phyloP scores from a whole-genome alignment of 2,888 invertebrate species.

The Lamproptera curius region DNA sequence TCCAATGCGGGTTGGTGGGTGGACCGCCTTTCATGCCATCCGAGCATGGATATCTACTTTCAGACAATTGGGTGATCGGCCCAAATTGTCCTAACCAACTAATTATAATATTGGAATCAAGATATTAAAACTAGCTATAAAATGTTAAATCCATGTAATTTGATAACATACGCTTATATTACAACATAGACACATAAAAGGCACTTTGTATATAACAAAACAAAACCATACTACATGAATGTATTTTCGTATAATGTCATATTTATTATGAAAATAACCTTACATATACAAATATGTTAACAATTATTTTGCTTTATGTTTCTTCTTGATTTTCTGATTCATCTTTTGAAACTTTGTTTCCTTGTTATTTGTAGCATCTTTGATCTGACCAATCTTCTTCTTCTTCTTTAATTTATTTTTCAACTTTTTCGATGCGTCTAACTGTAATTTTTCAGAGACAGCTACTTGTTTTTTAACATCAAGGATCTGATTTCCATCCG shows the following conservation, averaged over 20 bases:
- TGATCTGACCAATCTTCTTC: constrained; percentile 57
- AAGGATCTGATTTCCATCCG: constrained; percentile 7
- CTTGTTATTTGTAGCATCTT: constrained; percentile 35
- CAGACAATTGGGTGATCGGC: too few relatives aligned
- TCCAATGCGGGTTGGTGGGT: too few relatives aligned
- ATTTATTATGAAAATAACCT: constrained; percentile 15
- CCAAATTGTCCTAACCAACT: too few relatives aligned
- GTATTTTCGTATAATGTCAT: constrained; percentile 11
- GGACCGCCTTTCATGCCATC: too few relatives aligned
- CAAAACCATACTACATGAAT: too few relatives aligned
- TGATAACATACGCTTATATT: too few relatives aligned
- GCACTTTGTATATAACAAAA: too few relatives aligned
- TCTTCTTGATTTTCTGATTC: constrained; percentile 35
- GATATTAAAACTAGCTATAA: too few relatives aligned
- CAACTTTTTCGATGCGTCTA: constrained; percentile 49
- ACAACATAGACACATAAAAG: too few relatives aligned
- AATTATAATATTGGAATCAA: too few relatives aligned
- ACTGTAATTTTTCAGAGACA: constrained; percentile 46
- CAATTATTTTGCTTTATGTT: constrained; percentile 10
- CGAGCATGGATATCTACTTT: too few relatives aligned
- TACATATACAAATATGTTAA: constrained; percentile 15
- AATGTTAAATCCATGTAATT: too few relatives aligned
- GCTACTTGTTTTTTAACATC: constrained; percentile 25
- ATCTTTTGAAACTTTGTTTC: constrained; percentile 23
- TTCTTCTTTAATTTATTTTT: constrained; percentile 57